phyloP scores from a whole-genome alignment of 2,113 vertebrate species.

The Hemibates koningsi region DNA sequence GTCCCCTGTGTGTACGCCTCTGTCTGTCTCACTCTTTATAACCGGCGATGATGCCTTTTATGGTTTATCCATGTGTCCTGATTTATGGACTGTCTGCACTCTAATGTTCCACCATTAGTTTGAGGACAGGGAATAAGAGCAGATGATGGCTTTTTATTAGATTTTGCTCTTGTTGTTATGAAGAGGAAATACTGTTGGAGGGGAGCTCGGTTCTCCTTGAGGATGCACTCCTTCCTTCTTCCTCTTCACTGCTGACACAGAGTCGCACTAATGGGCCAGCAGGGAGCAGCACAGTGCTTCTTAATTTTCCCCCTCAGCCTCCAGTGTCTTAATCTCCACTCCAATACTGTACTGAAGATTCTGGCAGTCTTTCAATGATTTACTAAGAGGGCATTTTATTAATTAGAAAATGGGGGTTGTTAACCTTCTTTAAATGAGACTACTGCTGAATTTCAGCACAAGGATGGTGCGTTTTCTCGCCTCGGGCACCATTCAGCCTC shows the following conservation, averaged over 20 bases:
- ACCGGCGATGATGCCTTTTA: not conserved
- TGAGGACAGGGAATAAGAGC: not conserved
- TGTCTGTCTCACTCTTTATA: not conserved
- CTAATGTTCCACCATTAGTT: not conserved
- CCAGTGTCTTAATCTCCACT: not conserved
- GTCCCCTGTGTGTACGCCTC: not conserved
- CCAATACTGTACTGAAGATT: not conserved
- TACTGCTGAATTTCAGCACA: not conserved
- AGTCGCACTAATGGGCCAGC: constrained; percentile 14
- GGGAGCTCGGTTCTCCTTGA: not conserved
- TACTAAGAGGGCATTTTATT: not conserved
- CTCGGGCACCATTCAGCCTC: not conserved
- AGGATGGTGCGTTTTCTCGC: not conserved
- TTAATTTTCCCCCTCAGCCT: not conserved
- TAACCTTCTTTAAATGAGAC: not conserved
- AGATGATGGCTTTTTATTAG: not conserved
- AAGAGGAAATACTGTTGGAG: not conserved
- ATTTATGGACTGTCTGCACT: not conserved
- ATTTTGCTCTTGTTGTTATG: not conserved
- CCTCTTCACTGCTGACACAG: not conserved
- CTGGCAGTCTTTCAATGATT: not conserved
- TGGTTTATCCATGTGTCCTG: not conserved
- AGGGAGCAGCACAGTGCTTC: constrained; percentile 53
- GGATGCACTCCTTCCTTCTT: not conserved
- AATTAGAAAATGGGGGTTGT: constrained; percentile 14